A percentile compares a stretch with the other conserved stretches of the same genome.
Conservation (phyloP, 2,888 invertebrate species). For the Phytoseiulus persimilis region DNA sequence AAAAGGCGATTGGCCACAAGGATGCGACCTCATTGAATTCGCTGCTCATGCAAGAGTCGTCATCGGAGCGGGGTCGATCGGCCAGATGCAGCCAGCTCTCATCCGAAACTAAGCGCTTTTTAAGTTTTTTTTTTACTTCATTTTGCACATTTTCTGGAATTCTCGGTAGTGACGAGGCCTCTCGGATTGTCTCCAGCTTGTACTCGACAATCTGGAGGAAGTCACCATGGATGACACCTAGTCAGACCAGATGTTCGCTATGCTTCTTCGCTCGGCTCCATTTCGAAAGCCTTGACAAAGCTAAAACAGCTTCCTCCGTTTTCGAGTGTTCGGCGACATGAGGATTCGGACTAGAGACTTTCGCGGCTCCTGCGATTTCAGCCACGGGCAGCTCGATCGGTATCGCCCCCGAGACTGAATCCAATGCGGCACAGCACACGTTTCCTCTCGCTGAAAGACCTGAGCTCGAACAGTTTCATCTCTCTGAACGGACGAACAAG, state of each 20-base stretch:
- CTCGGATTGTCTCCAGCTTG: not conserved
- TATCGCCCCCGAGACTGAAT: no score
- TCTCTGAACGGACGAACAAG: no score
- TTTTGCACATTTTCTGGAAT: not conserved
- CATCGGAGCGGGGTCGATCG: not conserved
- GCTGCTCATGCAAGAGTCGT: not conserved
- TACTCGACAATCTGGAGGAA: not conserved
- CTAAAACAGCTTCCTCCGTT: not conserved
- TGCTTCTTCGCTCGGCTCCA: not conserved
- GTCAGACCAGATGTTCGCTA: not conserved
- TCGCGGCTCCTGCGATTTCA: not conserved
- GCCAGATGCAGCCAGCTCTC: not conserved
- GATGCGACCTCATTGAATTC: not conserved
- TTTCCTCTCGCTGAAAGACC: no score
- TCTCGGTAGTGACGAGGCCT: not conserved
- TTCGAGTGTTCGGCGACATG: not conserved
- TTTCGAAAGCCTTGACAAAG: not conserved
- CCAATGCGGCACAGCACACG: no score
- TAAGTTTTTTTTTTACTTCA: not conserved
- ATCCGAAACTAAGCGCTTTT: conserved; percentile 5
- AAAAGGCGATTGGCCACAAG: not conserved
- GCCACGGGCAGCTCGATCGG: no score
- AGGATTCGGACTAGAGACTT: not conserved
- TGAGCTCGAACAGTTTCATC: no score
- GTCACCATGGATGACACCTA: not conserved